Conservation (phyloP, 2,113 vertebrate genomes). For the Mola mola region DNA sequence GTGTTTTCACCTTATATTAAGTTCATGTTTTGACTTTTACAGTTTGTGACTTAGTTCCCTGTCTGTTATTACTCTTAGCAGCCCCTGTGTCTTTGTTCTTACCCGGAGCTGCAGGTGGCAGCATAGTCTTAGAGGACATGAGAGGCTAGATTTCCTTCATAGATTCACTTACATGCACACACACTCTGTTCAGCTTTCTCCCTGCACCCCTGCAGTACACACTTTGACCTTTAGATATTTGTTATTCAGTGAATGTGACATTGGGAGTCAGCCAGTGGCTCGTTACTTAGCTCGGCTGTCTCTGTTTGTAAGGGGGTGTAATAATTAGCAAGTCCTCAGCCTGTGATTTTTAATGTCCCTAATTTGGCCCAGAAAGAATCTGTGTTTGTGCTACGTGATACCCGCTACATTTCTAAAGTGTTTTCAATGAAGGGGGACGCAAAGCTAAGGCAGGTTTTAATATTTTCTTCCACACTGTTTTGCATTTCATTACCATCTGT, state of each 20-base stretch:
- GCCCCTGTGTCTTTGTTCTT: slow-evolving; percentile 61
- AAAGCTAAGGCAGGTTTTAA: slow-evolving; percentile 56
- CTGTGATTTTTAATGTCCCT: slow-evolving; percentile 69
- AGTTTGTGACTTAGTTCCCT: slow-evolving; percentile 13
- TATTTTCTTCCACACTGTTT: slow-evolving; percentile 72
- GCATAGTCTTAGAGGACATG: slow-evolving; percentile 76
- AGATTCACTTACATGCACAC: slow-evolving; percentile 54
- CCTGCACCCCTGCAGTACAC: slow-evolving; percentile 71
- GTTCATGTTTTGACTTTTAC: slow-evolving; percentile 28
- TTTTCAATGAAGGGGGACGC: slow-evolving; percentile 49
- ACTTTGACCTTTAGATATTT: slow-evolving; percentile 86
- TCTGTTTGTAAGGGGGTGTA: slow-evolving; percentile 77
- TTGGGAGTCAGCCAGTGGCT: slow-evolving; percentile 78
- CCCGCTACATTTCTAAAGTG: slow-evolving; percentile 70
- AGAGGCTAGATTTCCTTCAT: slow-evolving; percentile 60
- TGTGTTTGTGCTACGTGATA: slow-evolving; percentile 78
- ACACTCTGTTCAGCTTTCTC: slow-evolving; percentile 67
- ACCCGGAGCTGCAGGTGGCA: slow-evolving; percentile 80
- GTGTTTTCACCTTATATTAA: too few relatives aligned
- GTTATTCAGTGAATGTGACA: slow-evolving; percentile 81
- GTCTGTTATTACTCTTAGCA: slow-evolving; percentile 29
- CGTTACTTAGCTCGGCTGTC: slow-evolving; percentile 67
- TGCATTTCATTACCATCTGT: slow-evolving; percentile 77
- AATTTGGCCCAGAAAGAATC: slow-evolving; percentile 76
- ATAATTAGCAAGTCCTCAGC: slow-evolving; percentile 82